Percentiles rank a stretch among this genome's conserved stretches.
Conservation (phyloP, 2,888 invertebrate species). For the Protophormia terraenovae region DNA sequence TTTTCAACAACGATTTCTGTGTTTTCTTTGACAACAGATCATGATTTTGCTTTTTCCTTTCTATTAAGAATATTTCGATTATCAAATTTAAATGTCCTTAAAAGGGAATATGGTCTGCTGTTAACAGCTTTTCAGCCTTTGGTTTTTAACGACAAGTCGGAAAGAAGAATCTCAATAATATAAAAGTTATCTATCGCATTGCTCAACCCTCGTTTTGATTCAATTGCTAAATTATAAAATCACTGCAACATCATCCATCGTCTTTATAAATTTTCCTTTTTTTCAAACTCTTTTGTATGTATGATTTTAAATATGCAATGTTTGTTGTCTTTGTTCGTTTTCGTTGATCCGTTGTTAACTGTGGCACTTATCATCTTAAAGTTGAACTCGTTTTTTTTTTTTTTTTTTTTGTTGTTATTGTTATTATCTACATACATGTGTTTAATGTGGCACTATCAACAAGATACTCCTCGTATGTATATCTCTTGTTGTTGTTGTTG, state of each 20-base stretch:
- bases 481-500: background rate
- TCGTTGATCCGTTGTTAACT: slow-evolving; percentile 53
- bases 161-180: too few relatives aligned
- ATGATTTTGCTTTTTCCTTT: too few relatives aligned
- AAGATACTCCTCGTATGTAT: background rate
- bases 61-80: too few relatives aligned
- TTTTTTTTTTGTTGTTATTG: background rate
- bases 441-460: slow-evolving; percentile 32
- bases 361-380: slow-evolving; percentile 74
- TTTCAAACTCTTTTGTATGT: background rate
- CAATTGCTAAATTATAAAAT: background rate
- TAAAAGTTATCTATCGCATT: background rate
- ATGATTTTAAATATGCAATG: background rate
- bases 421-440: background rate
- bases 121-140: too few relatives aligned
- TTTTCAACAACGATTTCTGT: too few relatives aligned
- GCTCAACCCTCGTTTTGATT: background rate
- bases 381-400: slow-evolving; percentile 70
- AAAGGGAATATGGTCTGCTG: too few relatives aligned
- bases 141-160: too few relatives aligned
- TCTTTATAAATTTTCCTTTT: background rate
- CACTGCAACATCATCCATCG: slow-evolving; percentile 31
- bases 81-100: too few relatives aligned
- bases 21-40: too few relatives aligned
- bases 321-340: slow-evolving; percentile 22